Evolutionary conservation across 2,888 invertebrate species (phyloP).

Genomic region (Diaphora mendica): DNA sequence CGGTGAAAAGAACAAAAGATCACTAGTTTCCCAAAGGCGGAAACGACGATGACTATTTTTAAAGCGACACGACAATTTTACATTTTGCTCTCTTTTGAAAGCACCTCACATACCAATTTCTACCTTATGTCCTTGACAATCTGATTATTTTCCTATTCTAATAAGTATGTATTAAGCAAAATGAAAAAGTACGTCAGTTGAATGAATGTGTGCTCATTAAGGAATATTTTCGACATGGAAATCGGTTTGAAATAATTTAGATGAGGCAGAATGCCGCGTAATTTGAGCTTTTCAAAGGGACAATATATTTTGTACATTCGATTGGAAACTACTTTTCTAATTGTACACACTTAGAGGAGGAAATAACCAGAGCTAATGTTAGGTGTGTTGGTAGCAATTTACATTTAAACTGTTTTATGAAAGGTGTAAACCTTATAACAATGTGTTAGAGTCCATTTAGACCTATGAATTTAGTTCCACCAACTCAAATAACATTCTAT

Average conservation of each 20-base stretch:
- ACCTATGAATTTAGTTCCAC: constrained; percentile 39
- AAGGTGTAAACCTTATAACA: background rate
- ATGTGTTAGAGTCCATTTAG: background rate
- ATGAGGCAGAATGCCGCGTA: constrained; percentile 61
- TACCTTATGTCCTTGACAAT: constrained; percentile 62
- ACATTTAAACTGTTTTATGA: constrained; percentile 26
- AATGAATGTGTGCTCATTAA: constrained; percentile 70
- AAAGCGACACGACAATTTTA: constrained; percentile 68
- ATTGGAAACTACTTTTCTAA: constrained; percentile 36
- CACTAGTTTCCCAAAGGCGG: constrained; percentile 76
- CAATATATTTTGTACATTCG: constrained; percentile 42
- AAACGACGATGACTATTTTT: constrained; percentile 82
- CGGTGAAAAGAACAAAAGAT: constrained; percentile 74
- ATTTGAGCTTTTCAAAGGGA: constrained; percentile 62
- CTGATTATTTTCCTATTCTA: constrained; percentile 27
- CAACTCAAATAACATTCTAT: constrained; percentile 37
- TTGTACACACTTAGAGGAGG: constrained; percentile 20
- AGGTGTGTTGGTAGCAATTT: constrained; percentile 20
- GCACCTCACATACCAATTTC: constrained; percentile 58
- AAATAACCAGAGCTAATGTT: constrained; percentile 16
- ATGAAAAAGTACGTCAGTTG: constrained; percentile 49
- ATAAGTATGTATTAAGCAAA: constrained; percentile 33
- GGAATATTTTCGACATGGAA: constrained; percentile 71
- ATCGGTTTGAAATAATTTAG: constrained; percentile 62
- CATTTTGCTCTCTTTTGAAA: constrained; percentile 57